A percentile compares a stretch with the other conserved stretches of the same genome.
Evolutionary conservation across 2,113 vertebrate genomes (phyloP).

Genomic region (Canis aureus): DNA sequence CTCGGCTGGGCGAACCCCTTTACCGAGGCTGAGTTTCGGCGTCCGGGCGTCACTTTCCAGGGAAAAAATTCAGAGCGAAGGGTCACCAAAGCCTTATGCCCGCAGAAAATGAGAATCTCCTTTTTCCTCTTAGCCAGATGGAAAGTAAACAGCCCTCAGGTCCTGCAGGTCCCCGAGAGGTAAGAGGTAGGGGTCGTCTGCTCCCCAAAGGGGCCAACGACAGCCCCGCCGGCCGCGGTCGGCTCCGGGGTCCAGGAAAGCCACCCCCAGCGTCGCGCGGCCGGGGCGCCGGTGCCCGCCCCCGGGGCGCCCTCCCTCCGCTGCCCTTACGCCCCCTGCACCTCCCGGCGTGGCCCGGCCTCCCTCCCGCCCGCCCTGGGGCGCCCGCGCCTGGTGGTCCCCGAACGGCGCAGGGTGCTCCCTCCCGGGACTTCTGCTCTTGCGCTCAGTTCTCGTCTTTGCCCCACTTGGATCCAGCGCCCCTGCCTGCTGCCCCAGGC

Average conservation of each 20-base stretch:
- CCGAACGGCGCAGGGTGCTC: background rate
- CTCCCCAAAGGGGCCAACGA: background rate
- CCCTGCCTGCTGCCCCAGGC: background rate
- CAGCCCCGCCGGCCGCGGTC: background rate
- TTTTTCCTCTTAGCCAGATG: background rate
- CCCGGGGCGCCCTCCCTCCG: too few species aligned
- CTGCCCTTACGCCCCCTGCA: accelerated
- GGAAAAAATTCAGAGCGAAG: background rate
- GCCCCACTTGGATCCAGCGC: background rate
- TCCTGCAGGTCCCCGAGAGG: background rate
- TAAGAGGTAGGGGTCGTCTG: background rate
- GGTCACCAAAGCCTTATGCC: background rate
- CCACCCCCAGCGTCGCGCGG: accelerated
- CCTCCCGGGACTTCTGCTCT: background rate
- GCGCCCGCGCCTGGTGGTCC: background rate
- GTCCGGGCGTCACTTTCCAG: background rate
- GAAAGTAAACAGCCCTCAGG: background rate
- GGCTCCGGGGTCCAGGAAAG: background rate
- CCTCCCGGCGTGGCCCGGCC: accelerated
- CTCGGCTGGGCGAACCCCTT: background rate
- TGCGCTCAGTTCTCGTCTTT: background rate
- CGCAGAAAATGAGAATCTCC: background rate
- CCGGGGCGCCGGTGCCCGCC: too few species aligned
- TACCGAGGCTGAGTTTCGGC: background rate
- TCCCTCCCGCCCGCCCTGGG: background rate